Evolutionary conservation across 2,888 invertebrate species (phyloP), one percentile per base, ranked within the genome.

Genomic region (Drosophila anceps): DNA sequence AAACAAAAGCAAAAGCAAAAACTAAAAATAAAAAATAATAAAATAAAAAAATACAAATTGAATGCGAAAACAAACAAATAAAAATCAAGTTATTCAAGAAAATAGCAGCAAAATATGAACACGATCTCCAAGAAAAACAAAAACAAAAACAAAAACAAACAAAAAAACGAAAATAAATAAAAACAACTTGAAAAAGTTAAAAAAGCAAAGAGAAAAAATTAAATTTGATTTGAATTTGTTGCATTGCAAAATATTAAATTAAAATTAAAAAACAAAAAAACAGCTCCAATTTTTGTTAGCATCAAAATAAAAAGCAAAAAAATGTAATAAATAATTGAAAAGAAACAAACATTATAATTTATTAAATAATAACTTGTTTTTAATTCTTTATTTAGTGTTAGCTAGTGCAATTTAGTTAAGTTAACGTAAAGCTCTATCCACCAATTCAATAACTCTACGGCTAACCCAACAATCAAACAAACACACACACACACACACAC

Each of bases 381-480:
- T 88, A 81, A 83, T 86, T 86, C 83, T 91, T 91, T 91, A 88
- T 90, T 90, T 90, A 91, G 91, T 92, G 91, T 91, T 92, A 92
- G 92, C 92, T 92, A 92, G 92, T 92, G 92, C 92, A 92, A 92
- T 92, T 92, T 92, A 92, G 92, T 88, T 84, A 77, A 77, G 77
- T 74, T 63, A 69, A 48, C 48, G 69, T 63, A 57, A 48, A 43
- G 59, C 79, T 78, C 79, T 70, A 53, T 74, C 62, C 73, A 70
- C 61, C 69, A 57, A 74, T 60, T 53, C 51, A 39, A 69, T 43
- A 70, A 63, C 68, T 76, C 20, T 58, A 51, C 18, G 31, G 50
- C 66, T 59, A 75, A 61, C 55, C 57, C 62, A 55, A 61, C 54
- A 48, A 53, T 44, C 48, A 63, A 18, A 33, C 12, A 15, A 0